phyloP scores from a whole-genome alignment of 2,113 vertebrate genomes.

The Hylia prasina region DNA sequence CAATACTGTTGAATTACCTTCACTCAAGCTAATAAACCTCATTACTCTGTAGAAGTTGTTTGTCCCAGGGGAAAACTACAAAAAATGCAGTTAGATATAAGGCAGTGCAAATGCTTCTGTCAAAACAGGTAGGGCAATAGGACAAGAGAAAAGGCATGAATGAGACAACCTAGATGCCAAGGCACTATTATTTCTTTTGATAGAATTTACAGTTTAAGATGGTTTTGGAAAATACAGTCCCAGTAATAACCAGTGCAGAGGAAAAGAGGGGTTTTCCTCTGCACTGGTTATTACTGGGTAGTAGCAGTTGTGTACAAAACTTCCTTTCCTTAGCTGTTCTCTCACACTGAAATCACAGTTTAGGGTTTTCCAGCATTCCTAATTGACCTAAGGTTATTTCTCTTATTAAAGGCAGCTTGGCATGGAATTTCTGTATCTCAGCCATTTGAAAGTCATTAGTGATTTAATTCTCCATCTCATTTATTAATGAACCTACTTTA shows the following conservation, averaged over 20 bases:
- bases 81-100: neutral
- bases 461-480: slow-evolving; percentile 31
- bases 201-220: neutral
- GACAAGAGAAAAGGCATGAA: neutral
- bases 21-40: neutral
- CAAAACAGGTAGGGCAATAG: neutral
- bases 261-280: neutral
- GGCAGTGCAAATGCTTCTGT: neutral
- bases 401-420: neutral
- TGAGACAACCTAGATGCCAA: neutral
- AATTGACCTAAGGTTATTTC: neutral
- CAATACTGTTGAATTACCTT: neutral
- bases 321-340: neutral
- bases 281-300: too few species aligned
- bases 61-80: neutral
- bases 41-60: neutral
- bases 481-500: slow-evolving; percentile 37
- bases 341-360: neutral
- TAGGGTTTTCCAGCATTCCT: neutral
- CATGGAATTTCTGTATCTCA: slow-evolving; percentile 21
- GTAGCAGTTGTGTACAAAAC: neutral
- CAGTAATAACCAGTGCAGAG: neutral
- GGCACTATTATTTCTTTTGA: neutral
- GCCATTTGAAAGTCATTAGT: slow-evolving; percentile 27
- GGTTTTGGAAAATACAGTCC: neutral